Conservation (phyloP, 2,113 vertebrate genomes). For the Hemichromis elongatus region DNA sequence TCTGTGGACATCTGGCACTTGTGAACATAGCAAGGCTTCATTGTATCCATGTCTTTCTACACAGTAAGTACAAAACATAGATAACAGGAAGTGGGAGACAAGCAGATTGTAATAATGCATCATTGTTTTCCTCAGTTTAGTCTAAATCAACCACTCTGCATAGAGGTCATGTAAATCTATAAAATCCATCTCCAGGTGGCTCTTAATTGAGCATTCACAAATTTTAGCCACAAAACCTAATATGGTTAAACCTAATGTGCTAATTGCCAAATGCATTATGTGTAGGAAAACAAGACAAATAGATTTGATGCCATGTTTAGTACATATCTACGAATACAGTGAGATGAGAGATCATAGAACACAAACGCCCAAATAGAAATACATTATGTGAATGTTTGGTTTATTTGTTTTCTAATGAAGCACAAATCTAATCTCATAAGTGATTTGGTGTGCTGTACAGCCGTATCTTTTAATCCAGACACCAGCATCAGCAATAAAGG, state of each 20-base stretch:
- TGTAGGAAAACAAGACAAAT: neutral
- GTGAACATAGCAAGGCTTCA: neutral
- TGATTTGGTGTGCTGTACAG: neutral
- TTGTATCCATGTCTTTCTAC: neutral
- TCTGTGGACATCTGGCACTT: neutral
- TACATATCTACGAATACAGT: neutral
- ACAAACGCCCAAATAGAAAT: neutral
- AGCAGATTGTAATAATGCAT: neutral
- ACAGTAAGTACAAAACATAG: neutral
- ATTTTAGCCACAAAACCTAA: neutral
- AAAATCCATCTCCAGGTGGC: neutral
- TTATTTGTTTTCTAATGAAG: constrained; percentile 32
- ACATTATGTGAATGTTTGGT: neutral
- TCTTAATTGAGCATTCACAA: neutral
- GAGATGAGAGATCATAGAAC: neutral
- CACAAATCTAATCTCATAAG: constrained; percentile 26
- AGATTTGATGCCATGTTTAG: neutral
- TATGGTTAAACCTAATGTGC: neutral
- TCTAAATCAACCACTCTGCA: neutral
- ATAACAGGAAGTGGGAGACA: neutral
- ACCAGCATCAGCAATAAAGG: constrained; percentile 37
- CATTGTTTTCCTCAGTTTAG: neutral
- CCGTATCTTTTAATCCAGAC: constrained; percentile 15
- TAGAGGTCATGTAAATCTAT: neutral
- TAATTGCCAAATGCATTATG: neutral